phyloP scores from a whole-genome alignment of 2,888 invertebrate species.

The Xestia xanthographa region DNA sequence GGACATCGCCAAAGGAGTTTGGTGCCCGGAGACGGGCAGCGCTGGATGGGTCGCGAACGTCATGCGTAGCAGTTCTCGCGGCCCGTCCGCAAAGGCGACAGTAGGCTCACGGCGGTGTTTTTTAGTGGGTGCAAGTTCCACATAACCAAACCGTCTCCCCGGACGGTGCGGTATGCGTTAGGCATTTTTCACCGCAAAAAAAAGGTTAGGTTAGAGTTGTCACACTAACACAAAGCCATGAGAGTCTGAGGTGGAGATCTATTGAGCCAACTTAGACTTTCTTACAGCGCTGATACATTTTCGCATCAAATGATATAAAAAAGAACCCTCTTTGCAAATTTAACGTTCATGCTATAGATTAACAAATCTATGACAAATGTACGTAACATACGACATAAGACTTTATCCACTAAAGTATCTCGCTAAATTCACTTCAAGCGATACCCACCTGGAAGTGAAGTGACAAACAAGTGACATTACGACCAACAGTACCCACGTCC shows the following conservation, averaged over 20 bases:
- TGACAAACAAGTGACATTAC: constrained; percentile 34
- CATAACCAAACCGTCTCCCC: too few species aligned
- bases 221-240: not conserved
- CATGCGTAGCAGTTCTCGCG: too few species aligned
- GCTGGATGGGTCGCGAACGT: too few species aligned
- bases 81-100: too few species aligned
- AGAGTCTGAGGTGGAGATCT: not conserved
- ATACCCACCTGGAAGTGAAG: not conserved
- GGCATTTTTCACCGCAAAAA: too few species aligned
- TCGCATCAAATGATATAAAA: not conserved
- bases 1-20: too few species aligned
- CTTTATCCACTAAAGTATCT: not conserved
- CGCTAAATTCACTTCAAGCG: not conserved
- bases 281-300: not conserved
- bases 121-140: too few species aligned
- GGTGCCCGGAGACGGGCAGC: too few species aligned
- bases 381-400: not conserved
- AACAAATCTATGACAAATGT: too few species aligned
- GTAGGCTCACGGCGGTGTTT: too few species aligned
- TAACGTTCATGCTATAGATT: not conserved
- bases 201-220: too few species aligned
- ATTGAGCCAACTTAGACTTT: not conserved
- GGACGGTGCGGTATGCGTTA: too few species aligned
- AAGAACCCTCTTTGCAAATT: not conserved
- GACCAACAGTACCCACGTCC: constrained; percentile 31